These are phyloP conservation scores for Pangasianodon gigas DNA, from an alignment of 2,113 vertebrate species.

Conservation along the genomic window DNA sequence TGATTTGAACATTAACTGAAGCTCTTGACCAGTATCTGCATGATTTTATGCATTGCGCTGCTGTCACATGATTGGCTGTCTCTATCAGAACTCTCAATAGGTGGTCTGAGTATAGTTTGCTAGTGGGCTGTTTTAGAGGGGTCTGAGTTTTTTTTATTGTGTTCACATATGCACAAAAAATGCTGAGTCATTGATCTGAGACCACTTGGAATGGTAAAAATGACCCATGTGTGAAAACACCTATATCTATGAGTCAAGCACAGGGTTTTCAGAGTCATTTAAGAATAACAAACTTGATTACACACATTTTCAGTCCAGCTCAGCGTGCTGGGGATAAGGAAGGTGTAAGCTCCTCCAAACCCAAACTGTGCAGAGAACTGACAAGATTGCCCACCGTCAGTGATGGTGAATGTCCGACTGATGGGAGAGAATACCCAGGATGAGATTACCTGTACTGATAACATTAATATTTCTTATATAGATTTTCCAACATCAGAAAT, in stretches of 20 bases:
- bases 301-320: conserved; percentile 63
- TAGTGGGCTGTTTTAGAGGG: background rate
- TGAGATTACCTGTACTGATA: background rate
- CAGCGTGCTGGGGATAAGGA: conserved; percentile 70
- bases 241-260: background rate
- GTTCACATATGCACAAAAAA: background rate
- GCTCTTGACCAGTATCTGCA: background rate
- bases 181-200: too few species aligned
- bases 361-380: conserved; percentile 62
- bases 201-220: background rate
- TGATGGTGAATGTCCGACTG: conserved; percentile 64
- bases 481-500: background rate
- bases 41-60: background rate
- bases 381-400: conserved; percentile 61
- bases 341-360: conserved; percentile 83
- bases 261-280: background rate
- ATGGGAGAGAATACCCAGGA: conserved; percentile 4
- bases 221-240: background rate
- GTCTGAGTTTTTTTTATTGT: background rate
- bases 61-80: background rate
- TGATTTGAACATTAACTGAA: background rate
- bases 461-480: background rate
- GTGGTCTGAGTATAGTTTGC: background rate
- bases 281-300: conserved; percentile 24
- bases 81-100: background rate